These are phyloP conservation scores for Cydia pomonella DNA, from an alignment of 1,140 invertebrate genomes.

Conservation along the genomic window DNA sequence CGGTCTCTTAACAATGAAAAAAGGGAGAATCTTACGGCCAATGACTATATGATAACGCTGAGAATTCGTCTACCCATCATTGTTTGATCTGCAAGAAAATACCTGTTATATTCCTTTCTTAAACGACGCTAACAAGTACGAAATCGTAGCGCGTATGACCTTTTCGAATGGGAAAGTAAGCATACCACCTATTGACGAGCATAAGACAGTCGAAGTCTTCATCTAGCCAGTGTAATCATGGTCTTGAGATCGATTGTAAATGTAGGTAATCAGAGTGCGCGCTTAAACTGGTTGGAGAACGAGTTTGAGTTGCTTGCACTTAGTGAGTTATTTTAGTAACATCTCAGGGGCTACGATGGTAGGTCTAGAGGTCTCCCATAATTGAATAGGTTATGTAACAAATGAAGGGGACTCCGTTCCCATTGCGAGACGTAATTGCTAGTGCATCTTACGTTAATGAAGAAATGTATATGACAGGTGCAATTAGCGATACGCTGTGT, in stretches of 20 bases:
- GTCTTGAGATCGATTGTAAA: neutral
- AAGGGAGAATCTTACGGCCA: conserved; percentile 57
- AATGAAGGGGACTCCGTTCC: conserved; percentile 42
- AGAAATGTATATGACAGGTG: conserved; percentile 18
- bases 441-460: conserved; percentile 32
- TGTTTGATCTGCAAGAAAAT: conserved; percentile 39
- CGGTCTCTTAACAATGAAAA: conserved; percentile 69
- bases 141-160: neutral
- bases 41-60: conserved; percentile 56
- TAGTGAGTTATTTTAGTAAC: neutral
- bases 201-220: neutral
- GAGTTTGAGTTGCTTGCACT: neutral
- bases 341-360: conserved; percentile 30
- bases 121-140: conserved; percentile 14
- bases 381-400: conserved; percentile 45
- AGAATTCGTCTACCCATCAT: conserved; percentile 54
- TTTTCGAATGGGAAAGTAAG: neutral
- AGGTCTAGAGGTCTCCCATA: conserved; percentile 44
- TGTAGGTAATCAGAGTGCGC: neutral
- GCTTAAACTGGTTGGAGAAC: neutral
- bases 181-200: neutral
- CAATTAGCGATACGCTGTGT: conserved; percentile 1
- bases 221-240: neutral
- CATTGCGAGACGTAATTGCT: conserved; percentile 31
- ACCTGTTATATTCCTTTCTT: conserved; percentile 32